phyloP scores from a whole-genome alignment of 2,113 vertebrate species.

The Lepus europaeus region DNA sequence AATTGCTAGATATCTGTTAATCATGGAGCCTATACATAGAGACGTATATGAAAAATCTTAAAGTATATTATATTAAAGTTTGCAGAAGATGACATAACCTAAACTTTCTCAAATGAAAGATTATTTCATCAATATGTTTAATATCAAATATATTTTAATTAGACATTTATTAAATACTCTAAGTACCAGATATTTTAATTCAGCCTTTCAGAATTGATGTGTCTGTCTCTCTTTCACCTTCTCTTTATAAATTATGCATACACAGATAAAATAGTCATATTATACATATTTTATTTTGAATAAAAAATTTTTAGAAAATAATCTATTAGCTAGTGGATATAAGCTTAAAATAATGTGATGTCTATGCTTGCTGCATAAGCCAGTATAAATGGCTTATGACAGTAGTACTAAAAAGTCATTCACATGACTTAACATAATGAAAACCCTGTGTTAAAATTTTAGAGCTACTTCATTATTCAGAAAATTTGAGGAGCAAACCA shows the following conservation, averaged over 20 bases:
- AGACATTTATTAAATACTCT: neutral
- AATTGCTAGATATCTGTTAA: neutral
- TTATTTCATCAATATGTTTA: constrained; percentile 22
- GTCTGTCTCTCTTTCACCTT: neutral
- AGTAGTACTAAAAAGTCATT: neutral
- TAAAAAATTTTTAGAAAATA: neutral
- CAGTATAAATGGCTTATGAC: too few species aligned
- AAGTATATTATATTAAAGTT: neutral
- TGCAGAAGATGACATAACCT: neutral
- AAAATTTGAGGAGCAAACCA: neutral
- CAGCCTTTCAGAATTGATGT: neutral
- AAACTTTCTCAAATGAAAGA: neutral
- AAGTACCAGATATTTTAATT: neutral
- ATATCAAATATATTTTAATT: constrained; percentile 2
- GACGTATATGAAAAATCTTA: neutral
- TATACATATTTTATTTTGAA: neutral
- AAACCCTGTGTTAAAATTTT: neutral
- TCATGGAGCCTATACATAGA: neutral
- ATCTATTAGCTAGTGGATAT: neutral
- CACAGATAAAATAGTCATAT: neutral
- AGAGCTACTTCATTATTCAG: neutral
- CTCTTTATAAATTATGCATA: neutral
- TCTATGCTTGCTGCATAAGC: neutral
- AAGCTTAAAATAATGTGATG: neutral
- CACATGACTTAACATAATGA: neutral